Percentiles rank a stretch among this genome's conserved stretches.
phyloP scores from a whole-genome alignment of 1,140 invertebrate genomes.

The Drosophila ananassae region DNA sequence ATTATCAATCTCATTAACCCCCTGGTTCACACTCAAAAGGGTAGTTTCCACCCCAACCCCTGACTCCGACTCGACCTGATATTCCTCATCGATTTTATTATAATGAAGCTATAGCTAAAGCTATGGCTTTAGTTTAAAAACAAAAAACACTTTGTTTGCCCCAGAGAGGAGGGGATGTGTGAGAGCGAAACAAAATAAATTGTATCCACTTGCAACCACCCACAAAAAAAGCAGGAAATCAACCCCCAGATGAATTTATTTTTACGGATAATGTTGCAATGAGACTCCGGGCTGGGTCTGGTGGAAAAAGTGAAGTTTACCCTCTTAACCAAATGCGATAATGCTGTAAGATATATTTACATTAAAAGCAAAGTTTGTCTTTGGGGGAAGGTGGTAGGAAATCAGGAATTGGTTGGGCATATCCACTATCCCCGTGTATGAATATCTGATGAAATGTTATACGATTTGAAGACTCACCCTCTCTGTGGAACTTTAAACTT shows the following conservation, averaged over 20 bases:
- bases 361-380: conserved; percentile 17
- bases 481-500: too few species aligned
- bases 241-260: conserved; percentile 46
- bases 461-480: too few species aligned
- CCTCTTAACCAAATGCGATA: conserved; percentile 48
- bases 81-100: conserved; percentile 58
- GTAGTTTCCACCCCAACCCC: conserved; percentile 40
- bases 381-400: conserved; percentile 15
- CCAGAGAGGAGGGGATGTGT: conserved; percentile 1
- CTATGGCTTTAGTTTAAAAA: conserved; percentile 39
- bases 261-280: conserved; percentile 63
- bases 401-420: neutral
- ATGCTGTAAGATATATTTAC: conserved; percentile 44
- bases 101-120: conserved; percentile 62
- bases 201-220: conserved; percentile 56
- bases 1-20: conserved; percentile 43
- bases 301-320: conserved; percentile 44
- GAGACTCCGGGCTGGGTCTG: conserved; percentile 20
- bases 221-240: conserved; percentile 41
- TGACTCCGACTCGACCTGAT: neutral
- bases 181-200: conserved; percentile 28
- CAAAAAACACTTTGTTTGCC: conserved; percentile 53
- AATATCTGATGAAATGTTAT: too few species aligned
- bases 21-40: conserved; percentile 26
- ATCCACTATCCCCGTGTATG: neutral